Conservation (phyloP, 2,797 vertebrate species). For the Pelochelys cantorii region DNA sequence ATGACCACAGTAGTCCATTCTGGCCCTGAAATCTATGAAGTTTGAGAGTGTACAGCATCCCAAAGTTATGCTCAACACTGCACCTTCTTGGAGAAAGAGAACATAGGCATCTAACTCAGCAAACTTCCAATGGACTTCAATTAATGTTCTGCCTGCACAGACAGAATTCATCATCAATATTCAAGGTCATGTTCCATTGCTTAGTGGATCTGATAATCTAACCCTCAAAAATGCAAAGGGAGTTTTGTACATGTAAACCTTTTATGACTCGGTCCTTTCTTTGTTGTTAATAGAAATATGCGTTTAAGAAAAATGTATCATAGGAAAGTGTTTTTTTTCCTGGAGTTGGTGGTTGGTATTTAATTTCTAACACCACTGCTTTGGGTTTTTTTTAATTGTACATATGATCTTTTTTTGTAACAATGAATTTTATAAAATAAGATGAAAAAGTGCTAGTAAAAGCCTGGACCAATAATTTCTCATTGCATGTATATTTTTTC, state of each 20-base stretch:
- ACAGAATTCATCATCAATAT: background rate
- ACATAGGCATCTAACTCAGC: background rate
- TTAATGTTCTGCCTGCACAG: background rate
- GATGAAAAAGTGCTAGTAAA: accelerated
- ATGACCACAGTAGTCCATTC: background rate
- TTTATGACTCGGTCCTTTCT: background rate
- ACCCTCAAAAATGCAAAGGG: slow-evolving; percentile 19
- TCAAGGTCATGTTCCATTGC: slow-evolving; percentile 38
- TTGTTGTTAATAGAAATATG: background rate
- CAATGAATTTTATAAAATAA: background rate
- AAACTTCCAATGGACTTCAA: background rate
- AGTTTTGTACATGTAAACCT: slow-evolving; percentile 7
- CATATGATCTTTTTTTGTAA: background rate
- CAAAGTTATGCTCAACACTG: background rate
- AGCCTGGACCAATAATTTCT: background rate
- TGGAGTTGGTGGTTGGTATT: background rate
- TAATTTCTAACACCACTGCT: background rate
- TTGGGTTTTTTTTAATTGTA: background rate
- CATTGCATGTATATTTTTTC: accelerated
- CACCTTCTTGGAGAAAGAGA: background rate
- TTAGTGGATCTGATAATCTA: slow-evolving; percentile 46
- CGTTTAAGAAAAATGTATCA: accelerated
- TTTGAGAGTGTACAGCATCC: background rate
- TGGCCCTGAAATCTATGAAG: background rate
- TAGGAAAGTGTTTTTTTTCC: background rate